Base-by-base conservation (phyloP, 2,888 invertebrate species). In the Macrophya alboannulata region DNA sequence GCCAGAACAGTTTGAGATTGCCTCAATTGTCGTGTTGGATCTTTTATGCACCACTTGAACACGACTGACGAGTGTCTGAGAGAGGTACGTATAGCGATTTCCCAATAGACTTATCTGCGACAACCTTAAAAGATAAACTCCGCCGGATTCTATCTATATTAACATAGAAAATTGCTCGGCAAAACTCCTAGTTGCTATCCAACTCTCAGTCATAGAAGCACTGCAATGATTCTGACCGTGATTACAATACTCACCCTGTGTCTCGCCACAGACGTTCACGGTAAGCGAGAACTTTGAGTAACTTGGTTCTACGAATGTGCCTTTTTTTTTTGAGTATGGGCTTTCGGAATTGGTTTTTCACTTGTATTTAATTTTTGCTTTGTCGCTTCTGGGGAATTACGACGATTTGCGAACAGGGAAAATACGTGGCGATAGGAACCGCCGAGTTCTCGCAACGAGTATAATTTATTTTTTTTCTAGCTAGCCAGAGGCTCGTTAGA, bases 221-320 rank as follows among this genome's bases (percentile, higher is more conserved):
- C 77, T n/a, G 17, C 51, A 51, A 77, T 77, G 77, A 77, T 77
- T 77, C n/a, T 77, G 0, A 10, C 51, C 37, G 55, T 43, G 55
- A 55, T 77, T 77, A 37, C 77, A n/a, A 17, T 77, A 45, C 21
- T 74, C 31, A 31, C 17, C 37, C 55, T 77, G 37, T 77, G 31
- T 17, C 17, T 55, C 37, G 55, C 55, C 37, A 55, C 77, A 31
- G 37, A 51, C 10, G 77, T 31, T 51, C 48, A 55, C 37, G 77
- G 77, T 77, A 55, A 77, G 77, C 9, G 77, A 31, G 1, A 77
- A 77, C n/a, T 55, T 77, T n/a, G 17, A 77, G 9, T 17, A 55
- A 74, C 12, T 6, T 6, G 10, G 4, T 9, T 74, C 21, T 4
- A 74, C n/a, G 21, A 45, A 25, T 21, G 6, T 37, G 25, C 6